These are phyloP conservation scores for Branchipolynoe longqiensis DNA, from an alignment of 2,888 invertebrate genomes.

Conservation along the genomic window DNA sequence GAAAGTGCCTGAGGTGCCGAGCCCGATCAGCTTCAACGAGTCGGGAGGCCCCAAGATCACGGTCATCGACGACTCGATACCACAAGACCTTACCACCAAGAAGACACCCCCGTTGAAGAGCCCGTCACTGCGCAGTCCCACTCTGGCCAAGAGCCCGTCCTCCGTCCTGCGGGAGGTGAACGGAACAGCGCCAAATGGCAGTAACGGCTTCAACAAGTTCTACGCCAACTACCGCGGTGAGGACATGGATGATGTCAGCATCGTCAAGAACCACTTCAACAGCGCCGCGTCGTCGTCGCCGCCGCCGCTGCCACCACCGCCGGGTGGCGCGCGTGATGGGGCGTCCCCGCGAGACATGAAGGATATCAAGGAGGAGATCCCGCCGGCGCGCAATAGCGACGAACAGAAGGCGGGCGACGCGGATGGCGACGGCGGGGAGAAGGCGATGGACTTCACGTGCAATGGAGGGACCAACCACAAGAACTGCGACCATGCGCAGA, in stretches of 20 bases:
- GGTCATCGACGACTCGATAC: constrained; percentile 51
- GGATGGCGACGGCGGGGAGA: constrained; percentile 19
- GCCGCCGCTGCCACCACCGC: neutral
- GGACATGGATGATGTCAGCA: constrained; percentile 1
- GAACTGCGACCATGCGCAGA: constrained; percentile 74
- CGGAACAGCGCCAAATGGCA: neutral
- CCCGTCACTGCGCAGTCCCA: constrained; percentile 31
- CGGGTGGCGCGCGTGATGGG: neutral
- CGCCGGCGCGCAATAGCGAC: neutral
- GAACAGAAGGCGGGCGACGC: constrained; percentile 44
- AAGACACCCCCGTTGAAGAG: constrained; percentile 51
- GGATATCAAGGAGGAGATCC: constrained; percentile 51
- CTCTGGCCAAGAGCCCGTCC: constrained; percentile 9
- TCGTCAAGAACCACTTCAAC: constrained; percentile 9
- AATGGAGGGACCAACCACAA: constrained; percentile 46
- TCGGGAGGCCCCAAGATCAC: constrained; percentile 47
- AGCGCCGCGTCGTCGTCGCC: neutral
- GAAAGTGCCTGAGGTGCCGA: constrained; percentile 58
- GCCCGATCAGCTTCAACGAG: constrained; percentile 39
- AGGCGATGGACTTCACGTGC: constrained; percentile 53
- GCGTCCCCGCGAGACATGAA: neutral
- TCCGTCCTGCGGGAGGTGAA: constrained; percentile 48
- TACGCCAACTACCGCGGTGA: neutral
- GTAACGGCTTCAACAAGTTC: neutral
- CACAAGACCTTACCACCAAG: constrained; percentile 64